Evolutionary conservation across 2,797 vertebrate genomes (phyloP).

Genomic region (Moxostoma hubbsi): DNA sequence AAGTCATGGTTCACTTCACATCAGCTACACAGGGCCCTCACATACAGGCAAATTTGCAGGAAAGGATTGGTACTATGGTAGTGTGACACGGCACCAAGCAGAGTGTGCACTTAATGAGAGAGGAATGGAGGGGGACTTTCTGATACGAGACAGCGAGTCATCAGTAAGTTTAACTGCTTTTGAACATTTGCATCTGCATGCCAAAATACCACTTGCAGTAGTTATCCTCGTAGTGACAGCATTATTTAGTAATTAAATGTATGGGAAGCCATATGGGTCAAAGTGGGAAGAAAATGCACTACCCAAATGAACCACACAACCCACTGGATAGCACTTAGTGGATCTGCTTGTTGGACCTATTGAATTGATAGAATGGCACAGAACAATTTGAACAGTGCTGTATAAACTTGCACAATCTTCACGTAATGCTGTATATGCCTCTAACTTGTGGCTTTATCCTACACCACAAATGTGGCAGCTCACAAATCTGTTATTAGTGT

Average conservation of each 20-base stretch:
- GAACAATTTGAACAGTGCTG: slow-evolving; percentile 11
- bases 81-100: slow-evolving; percentile 90
- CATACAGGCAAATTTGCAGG: slow-evolving; percentile 90
- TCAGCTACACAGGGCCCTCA: slow-evolving; percentile 77
- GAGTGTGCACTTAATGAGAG: slow-evolving; percentile 92
- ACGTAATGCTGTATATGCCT: neutral
- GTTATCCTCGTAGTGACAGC: neutral
- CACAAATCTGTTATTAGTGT: too few relatives aligned
- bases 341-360: neutral
- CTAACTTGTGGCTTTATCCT: too few relatives aligned
- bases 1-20: slow-evolving; percentile 64
- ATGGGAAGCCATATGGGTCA: neutral
- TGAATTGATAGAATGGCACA: neutral
- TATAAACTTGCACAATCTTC: neutral
- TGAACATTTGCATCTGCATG: slow-evolving; percentile 6
- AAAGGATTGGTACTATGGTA: slow-evolving; percentile 96
- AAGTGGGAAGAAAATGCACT: neutral
- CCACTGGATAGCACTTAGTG: neutral
- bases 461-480: too few relatives aligned
- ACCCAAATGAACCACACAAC: neutral
- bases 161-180: slow-evolving; percentile 82
- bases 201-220: neutral
- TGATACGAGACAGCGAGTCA: slow-evolving; percentile 97
- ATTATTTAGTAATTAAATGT: neutral
- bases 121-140: slow-evolving; percentile 94